phyloP scores from a whole-genome alignment of 2,113 vertebrate genomes.

The Eublepharis macularius region DNA sequence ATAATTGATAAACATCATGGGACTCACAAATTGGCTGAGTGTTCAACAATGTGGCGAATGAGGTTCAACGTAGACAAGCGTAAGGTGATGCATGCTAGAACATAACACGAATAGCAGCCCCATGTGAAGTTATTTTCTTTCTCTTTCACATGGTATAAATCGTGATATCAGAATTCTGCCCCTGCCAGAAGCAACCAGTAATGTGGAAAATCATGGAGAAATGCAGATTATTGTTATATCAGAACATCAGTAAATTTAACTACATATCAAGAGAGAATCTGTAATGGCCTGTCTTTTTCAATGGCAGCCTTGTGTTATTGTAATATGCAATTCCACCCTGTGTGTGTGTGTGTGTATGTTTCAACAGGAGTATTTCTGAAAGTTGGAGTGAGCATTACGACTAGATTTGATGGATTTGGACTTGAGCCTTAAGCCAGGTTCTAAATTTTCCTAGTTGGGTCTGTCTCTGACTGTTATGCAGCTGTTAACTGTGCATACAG shows the following conservation, averaged over 20 bases:
- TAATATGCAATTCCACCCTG: neutral
- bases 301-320: neutral
- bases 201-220: neutral
- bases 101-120: no score
- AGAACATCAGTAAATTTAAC: neutral
- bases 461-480: constrained; percentile 12
- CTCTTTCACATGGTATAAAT: neutral
- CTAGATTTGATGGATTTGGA: neutral
- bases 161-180: neutral
- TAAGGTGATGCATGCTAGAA: no score
- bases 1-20: no score
- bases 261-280: neutral
- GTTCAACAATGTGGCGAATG: no score
- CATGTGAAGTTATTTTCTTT: no score
- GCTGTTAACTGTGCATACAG: constrained; percentile 8
- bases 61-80: no score
- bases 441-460: constrained; percentile 37
- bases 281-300: neutral
- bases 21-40: no score
- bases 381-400: neutral
- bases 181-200: neutral
- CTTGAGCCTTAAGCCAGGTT: constrained; percentile 19
- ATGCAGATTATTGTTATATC: neutral
- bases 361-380: neutral
- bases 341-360: neutral